Evolutionary conservation across 2,888 invertebrate genomes (phyloP), one percentile per base, ranked within the genome.

Genomic region (Acronicta leporina): DNA sequence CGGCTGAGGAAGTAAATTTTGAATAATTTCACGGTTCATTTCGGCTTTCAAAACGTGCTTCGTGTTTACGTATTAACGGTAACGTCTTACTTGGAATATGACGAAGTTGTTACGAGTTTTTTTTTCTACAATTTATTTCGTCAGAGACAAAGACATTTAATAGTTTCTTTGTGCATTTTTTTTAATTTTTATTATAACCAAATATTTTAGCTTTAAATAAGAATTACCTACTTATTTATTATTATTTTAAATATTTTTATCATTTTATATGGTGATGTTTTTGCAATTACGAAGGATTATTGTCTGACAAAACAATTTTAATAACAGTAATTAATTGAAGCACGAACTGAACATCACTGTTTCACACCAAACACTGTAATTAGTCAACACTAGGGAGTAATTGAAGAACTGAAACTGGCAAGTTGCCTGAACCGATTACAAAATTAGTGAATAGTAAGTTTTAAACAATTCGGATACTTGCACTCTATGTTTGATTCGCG

Each of bases 401-500:
- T 49, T 57, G 15, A 2, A 40, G 20, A 46, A 46, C 2, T 52
- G 35, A 35, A 49, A 56, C 48, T 44, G 58, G 30, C 50, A n/a
- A 35, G 16, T 33, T 41, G 49, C 8, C 33, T 47, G n/a, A 44
- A n/a, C 42, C 16, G 14, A 41, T 6, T 10, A 27, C 47, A 30
- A 20, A 20, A 20, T 20, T 3, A 20, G 20, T 20, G 20, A 63
- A 43, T 40, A 50, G 55, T 30, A 43, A 49, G 38, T n/a, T 58
- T 55, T 40, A 50, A 56, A 68, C 14, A 54, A 52, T 61, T 63
- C 55, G 65, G 82, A 91, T 94, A 94, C 94, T 94, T 93, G 92
- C 94, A 94, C 86, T 86, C 90, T 85, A 80, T 87, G 85, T 75
- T 90, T 92, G 75, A 94, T 80, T 53, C 90, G 85, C 71, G 81